Percentiles rank a stretch among this genome's conserved stretches.
Conservation (phyloP, 2,888 invertebrate species). For the Cephus runcator region DNA sequence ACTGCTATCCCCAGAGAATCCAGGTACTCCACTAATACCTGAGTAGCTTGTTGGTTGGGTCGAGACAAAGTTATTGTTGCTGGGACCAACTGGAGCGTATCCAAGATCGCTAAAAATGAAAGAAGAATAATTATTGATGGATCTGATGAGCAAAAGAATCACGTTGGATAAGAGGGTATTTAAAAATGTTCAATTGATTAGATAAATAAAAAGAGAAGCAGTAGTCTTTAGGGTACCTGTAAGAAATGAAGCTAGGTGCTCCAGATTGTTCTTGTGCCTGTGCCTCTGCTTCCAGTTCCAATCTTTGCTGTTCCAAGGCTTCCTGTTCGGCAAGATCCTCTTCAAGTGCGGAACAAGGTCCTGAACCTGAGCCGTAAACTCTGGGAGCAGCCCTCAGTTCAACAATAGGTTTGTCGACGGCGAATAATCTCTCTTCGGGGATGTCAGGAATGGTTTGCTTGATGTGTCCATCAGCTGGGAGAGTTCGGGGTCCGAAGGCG, state of each 20-base stretch:
- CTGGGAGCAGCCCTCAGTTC: slow-evolving; percentile 60
- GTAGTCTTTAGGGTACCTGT: slow-evolving; percentile 31
- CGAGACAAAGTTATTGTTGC: slow-evolving; percentile 19
- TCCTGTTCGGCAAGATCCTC: slow-evolving; percentile 42
- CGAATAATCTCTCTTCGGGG: slow-evolving; percentile 68
- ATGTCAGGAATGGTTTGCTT: slow-evolving; percentile 52
- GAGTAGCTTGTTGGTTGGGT: background rate
- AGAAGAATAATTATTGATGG: background rate
- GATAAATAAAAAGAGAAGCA: background rate
- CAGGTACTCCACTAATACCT: background rate
- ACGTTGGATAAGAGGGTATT: background rate
- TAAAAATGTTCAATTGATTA: background rate
- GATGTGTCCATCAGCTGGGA: slow-evolving; percentile 62
- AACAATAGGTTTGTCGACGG: slow-evolving; percentile 68
- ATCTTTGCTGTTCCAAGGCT: slow-evolving; percentile 40
- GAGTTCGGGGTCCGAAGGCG: slow-evolving; percentile 67
- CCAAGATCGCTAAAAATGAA: slow-evolving; percentile 39
- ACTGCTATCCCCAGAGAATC: background rate
- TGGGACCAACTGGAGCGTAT: slow-evolving; percentile 34
- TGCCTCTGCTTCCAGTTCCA: slow-evolving; percentile 27
- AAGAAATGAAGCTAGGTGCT: slow-evolving; percentile 30
- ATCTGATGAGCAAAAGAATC: background rate
- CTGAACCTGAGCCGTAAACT: background rate
- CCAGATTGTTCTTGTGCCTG: slow-evolving; percentile 1
- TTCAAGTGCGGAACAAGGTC: slow-evolving; percentile 11